phyloP scores from a whole-genome alignment of 1,140 invertebrate species.

The Drosophila subpulchrella region DNA sequence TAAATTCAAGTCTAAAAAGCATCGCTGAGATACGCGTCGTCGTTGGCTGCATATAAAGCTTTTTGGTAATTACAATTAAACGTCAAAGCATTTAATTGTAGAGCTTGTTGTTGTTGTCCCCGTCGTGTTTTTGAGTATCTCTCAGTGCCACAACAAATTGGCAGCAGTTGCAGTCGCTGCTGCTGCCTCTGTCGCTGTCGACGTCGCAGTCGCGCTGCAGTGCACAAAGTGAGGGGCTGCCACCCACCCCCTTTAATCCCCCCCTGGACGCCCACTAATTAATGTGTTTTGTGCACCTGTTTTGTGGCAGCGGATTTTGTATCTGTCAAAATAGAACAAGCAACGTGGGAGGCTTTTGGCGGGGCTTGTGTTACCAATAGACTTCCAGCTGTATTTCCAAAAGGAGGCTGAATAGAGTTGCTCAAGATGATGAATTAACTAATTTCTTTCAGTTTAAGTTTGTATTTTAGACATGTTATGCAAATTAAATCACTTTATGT shows the following conservation, averaged over 20 bases:
- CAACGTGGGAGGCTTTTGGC: conserved; percentile 12
- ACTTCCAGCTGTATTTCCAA: background rate
- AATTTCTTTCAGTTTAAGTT: no score
- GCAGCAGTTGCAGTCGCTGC: conserved; percentile 43
- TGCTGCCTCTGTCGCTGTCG: conserved; percentile 8
- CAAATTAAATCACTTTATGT: no score
- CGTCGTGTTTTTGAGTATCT: conserved; percentile 8
- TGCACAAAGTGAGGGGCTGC: conserved; percentile 53
- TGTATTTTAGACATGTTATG: no score
- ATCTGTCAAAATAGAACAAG: conserved; percentile 41
- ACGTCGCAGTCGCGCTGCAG: conserved; percentile 53
- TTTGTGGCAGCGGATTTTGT: conserved; percentile 29
- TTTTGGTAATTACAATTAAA: conserved; percentile 80
- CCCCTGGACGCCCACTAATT: conserved; percentile 18
- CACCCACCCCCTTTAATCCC: conserved; percentile 3
- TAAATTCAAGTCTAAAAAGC: conserved; percentile 75
- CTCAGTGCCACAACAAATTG: conserved; percentile 66
- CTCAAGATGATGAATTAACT: no score
- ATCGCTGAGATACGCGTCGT: conserved; percentile 63
- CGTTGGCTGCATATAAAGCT: conserved; percentile 39
- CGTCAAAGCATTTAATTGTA: conserved; percentile 76
- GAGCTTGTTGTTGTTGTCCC: conserved; percentile 30
- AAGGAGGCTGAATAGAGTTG: background rate
- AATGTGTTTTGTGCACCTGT: conserved; percentile 48
- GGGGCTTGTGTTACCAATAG: background rate